Evolutionary conservation across 2,797 vertebrate species (phyloP).

Genomic region (Lindbergichthys nudifrons): DNA sequence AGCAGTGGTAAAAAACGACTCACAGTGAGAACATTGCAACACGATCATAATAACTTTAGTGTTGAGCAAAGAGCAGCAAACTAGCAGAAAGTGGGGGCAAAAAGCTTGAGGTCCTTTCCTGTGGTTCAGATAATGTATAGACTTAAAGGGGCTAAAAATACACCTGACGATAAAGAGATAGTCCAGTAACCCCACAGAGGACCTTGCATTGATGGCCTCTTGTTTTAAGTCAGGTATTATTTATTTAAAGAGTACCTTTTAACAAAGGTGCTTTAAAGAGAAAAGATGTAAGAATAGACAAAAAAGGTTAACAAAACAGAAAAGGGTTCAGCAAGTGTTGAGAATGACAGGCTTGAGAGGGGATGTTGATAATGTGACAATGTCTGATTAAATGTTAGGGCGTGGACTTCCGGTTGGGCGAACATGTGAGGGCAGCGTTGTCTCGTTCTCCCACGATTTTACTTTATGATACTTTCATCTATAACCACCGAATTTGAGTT

Average conservation of each 20-base stretch:
- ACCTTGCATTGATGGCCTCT: constrained; percentile 11
- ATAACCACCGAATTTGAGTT: too few species aligned
- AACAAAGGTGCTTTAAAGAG: background rate
- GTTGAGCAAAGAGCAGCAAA: constrained; percentile 1
- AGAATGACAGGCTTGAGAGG: background rate
- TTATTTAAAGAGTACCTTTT: constrained; percentile 1
- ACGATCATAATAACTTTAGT: constrained; percentile 30
- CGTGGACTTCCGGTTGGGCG: too few species aligned
- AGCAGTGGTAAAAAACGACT: constrained; percentile 43
- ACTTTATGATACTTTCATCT: too few species aligned
- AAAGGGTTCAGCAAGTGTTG: background rate
- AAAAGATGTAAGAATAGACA: background rate
- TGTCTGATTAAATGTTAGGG: constrained; percentile 6
- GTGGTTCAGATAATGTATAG: constrained; percentile 1
- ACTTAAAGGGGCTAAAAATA: constrained; percentile 1
- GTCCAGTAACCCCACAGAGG: background rate
- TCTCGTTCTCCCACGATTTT: too few species aligned
- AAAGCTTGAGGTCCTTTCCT: constrained; percentile 6
- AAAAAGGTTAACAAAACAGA: background rate
- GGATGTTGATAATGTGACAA: background rate
- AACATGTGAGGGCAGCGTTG: too few species aligned
- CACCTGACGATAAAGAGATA: background rate
- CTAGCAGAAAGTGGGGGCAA: constrained; percentile 10
- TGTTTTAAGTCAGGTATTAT: background rate
- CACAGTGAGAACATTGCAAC: constrained; percentile 12